These are phyloP conservation scores for Diacarnus erythraeanus DNA, from an alignment of 37 sponge, comb jelly and placozoan genomes.

Conservation along the genomic window DNA sequence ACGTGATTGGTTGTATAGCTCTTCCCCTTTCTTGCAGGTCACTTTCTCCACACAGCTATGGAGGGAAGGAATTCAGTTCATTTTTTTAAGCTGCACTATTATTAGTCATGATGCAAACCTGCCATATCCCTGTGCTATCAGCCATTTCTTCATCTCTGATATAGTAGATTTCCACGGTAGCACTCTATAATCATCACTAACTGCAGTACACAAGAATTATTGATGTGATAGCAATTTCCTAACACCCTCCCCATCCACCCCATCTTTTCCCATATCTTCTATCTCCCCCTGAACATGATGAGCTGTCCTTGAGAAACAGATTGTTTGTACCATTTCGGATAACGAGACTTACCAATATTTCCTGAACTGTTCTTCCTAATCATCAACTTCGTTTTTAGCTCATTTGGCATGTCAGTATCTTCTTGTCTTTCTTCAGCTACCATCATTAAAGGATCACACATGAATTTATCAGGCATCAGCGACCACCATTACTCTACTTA, in stretches of 20 bases:
- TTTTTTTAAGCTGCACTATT: neutral
- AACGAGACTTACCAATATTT: neutral
- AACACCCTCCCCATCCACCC: too few species aligned
- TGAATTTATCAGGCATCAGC: too few species aligned
- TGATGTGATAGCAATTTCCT: too few species aligned
- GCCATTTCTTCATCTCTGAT: conserved; percentile 41
- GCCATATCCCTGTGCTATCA: conserved; percentile 49
- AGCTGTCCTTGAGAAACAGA: too few species aligned
- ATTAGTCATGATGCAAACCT: conserved; percentile 9
- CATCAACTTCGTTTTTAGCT: conserved; percentile 19
- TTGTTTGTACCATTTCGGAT: conserved; percentile 5
- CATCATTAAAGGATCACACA: neutral
- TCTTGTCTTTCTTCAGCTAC: neutral
- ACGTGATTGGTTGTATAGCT: conserved; percentile 58
- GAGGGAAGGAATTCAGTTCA: neutral
- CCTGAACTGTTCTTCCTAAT: conserved; percentile 1
- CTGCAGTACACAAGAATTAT: neutral
- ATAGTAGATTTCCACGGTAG: conserved; percentile 53
- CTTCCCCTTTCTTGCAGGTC: conserved; percentile 22
- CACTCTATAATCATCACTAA: conserved; percentile 25
- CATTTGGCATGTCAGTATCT: neutral
- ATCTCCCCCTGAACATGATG: too few species aligned
- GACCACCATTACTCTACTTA: too few species aligned
- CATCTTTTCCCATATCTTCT: too few species aligned
- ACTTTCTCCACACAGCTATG: conserved; percentile 53